Evolutionary conservation across 2,113 vertebrate genomes (phyloP).

Genomic region (Arvicanthis niloticus): DNA sequence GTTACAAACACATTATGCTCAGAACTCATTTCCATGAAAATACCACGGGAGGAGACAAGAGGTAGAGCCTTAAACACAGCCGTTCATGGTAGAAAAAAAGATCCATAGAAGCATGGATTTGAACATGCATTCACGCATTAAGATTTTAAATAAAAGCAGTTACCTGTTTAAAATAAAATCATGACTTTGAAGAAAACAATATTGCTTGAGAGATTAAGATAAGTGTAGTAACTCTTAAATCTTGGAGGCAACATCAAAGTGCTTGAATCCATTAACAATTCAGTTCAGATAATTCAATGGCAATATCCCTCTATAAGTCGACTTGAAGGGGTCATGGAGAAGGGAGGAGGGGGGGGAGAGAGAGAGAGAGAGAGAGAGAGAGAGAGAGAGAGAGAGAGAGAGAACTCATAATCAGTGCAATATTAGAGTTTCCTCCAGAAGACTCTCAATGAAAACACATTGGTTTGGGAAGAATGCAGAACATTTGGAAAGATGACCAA

Average conservation of each 20-base stretch:
- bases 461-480: neutral
- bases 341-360: too few species aligned
- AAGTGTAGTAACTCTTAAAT: neutral
- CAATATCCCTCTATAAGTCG: neutral
- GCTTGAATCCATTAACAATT: neutral
- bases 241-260: neutral
- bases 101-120: neutral
- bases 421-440: neutral
- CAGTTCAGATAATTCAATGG: neutral
- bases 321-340: neutral
- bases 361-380: neutral
- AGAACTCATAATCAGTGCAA: neutral
- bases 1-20: slow-evolving; percentile 67
- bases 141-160: neutral
- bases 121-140: neutral
- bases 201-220: neutral
- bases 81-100: neutral
- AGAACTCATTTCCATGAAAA: slow-evolving; percentile 63
- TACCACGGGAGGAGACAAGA: neutral
- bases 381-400: neutral
- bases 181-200: neutral
- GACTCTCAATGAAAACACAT: neutral
- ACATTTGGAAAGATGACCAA: neutral
- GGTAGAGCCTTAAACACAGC: neutral
- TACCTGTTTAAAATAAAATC: neutral